A percentile compares a stretch with the other conserved stretches of the same genome.
phyloP scores from a whole-genome alignment of 2,888 invertebrate species.

The Disparrhopalites patrizii region DNA sequence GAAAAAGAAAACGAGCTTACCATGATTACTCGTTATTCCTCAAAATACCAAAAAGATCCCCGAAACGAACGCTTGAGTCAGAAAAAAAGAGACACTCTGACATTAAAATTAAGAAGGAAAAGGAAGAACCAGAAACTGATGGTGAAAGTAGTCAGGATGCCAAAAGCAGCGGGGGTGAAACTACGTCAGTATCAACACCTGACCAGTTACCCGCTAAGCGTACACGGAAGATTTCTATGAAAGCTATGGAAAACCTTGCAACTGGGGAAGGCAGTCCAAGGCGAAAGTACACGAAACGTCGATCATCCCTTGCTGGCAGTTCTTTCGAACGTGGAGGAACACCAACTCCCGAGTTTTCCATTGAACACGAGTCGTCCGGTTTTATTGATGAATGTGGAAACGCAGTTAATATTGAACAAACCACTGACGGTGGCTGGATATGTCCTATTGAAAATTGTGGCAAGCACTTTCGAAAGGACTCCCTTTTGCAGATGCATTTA shows the following conservation, averaged over 20 bases:
- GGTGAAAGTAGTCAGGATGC: background rate
- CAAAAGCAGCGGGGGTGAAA: background rate
- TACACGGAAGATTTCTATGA: slow-evolving; percentile 23
- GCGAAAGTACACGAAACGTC: background rate
- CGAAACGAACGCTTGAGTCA: slow-evolving; percentile 6
- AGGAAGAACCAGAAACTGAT: background rate
- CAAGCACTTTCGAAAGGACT: slow-evolving; percentile 87
- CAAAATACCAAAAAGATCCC: slow-evolving; percentile 34
- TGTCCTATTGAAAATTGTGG: slow-evolving; percentile 79
- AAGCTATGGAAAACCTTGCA: slow-evolving; percentile 23
- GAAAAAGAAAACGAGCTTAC: slow-evolving; percentile 42
- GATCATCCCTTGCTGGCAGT: background rate
- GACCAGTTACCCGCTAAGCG: slow-evolving; percentile 20
- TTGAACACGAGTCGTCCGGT: background rate
- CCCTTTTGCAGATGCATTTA: slow-evolving; percentile 82
- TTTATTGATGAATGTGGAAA: slow-evolving; percentile 37
- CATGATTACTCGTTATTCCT: slow-evolving; percentile 45
- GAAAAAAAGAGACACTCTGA: background rate
- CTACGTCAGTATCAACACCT: background rate
- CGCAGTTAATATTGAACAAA: slow-evolving; percentile 34
- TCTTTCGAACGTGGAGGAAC: no score
- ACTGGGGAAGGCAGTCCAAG: slow-evolving; percentile 2
- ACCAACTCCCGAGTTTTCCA: background rate
- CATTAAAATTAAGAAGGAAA: background rate
- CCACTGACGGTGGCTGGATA: slow-evolving; percentile 55